Percentiles rank a stretch among this genome's conserved stretches.
Evolutionary conservation across 2,113 vertebrate genomes (phyloP).

Genomic region (Tetraodon nigroviridis): DNA sequence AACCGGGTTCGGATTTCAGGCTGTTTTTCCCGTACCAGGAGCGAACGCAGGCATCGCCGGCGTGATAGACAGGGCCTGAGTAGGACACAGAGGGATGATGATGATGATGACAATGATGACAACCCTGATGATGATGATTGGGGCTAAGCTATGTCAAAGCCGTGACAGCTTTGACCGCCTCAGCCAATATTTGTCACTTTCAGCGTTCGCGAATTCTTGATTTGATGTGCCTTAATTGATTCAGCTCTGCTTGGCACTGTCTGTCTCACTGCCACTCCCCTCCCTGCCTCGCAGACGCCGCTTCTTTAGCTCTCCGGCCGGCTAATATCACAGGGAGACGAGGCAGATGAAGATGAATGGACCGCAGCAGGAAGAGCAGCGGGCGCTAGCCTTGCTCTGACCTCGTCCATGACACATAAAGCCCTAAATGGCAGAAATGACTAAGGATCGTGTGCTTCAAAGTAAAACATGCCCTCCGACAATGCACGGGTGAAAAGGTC

Average conservation of each 20-base stretch:
- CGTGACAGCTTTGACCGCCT: constrained; percentile 63
- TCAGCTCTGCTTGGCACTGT: constrained; percentile 82
- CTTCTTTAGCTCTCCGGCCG: constrained; percentile 16
- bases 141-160: constrained; percentile 39
- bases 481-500: constrained; percentile 61
- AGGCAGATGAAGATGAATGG: constrained; percentile 32
- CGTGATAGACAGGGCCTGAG: background rate
- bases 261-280: constrained; percentile 68
- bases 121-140: constrained; percentile 32
- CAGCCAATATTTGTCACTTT: constrained; percentile 89
- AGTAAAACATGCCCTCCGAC: constrained; percentile 57
- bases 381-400: constrained; percentile 61
- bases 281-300: too few species aligned
- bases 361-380: constrained; percentile 44
- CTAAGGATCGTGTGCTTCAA: constrained; percentile 70
- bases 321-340: constrained; percentile 20
- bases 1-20: background rate
- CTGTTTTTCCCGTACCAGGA: background rate
- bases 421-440: constrained; percentile 67
- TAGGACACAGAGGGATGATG: constrained; percentile 9
- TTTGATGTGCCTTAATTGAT: constrained; percentile 96
- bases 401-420: constrained; percentile 68
- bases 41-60: constrained; percentile 4
- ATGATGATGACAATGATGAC: constrained; percentile 17
- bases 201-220: constrained; percentile 89